Base-by-base conservation (phyloP, 2,888 invertebrate genomes). In the Allacma fusca region DNA sequence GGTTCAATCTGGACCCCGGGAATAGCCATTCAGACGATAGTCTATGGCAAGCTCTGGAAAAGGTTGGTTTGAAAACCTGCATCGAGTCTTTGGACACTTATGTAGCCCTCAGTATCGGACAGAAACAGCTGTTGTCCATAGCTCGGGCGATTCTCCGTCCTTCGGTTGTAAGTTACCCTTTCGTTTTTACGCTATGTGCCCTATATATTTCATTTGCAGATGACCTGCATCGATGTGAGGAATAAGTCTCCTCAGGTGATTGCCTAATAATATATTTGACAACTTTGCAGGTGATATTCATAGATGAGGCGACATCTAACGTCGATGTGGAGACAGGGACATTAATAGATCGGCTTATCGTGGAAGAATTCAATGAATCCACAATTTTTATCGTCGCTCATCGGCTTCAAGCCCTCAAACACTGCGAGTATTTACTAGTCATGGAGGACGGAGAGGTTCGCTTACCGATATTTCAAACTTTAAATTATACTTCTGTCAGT, bases 41-140 rank as follows among this genome's bases (percentile, higher is more conserved):
- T 69, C 85, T 89, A 28, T 88, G 88, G 88, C 83, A 83, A 24
- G 87, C 86, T n/a, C 84, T 89, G 21, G 88, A 88, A 78, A 88
- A 87, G 80, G 87, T 88, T 0, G 86, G 87, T 64, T 84, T 89
- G 57, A 88, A 87, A 79, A 85, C 85, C 23, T 87, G 87, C 78
- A 87, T 90, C 44, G 85, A 86, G 77, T 79, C 81, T 0, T 85
- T 90, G 28, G 88, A 89, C 71, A 87, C 88, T n/a, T 83, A 85
- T 64, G 88, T 91, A 19, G 89, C 89, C 82, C 88, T 90, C 82
- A 89, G 89, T 5, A 88, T 87, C 23, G 91, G 91, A 12, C 91
- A 92, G 84, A 87, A 89, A 76, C 91, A 91, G 84, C 86, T 91
- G 28, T 84, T 92, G 23, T 91, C 91, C 84, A 87, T 91, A 85